phyloP scores from a whole-genome alignment of 2,113 vertebrate genomes.

The Ctenodactylus gundi region DNA sequence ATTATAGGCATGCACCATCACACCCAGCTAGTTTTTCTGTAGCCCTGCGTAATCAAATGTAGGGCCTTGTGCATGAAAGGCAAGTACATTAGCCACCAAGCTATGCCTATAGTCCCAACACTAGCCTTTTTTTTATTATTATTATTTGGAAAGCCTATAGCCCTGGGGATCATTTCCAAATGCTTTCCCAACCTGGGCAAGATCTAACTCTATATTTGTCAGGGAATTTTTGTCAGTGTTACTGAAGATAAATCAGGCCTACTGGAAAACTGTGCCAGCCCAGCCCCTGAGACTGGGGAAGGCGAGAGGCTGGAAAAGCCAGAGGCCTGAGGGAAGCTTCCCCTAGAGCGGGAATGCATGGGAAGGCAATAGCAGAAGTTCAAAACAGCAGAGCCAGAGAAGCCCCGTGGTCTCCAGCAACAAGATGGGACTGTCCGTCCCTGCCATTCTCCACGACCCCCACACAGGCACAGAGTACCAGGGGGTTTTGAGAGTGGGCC shows the following conservation, averaged over 20 bases:
- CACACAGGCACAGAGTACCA: background rate
- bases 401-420: rapidly evolving
- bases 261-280: background rate
- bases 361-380: background rate
- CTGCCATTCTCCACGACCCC: background rate
- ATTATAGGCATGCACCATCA: too few species aligned
- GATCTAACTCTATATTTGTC: background rate
- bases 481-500: background rate
- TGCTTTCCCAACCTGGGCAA: background rate
- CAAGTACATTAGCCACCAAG: too few species aligned
- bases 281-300: background rate
- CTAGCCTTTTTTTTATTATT: too few species aligned
- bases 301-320: background rate
- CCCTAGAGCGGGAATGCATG: background rate
- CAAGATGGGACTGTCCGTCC: background rate
- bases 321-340: too few species aligned
- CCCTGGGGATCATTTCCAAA: background rate
- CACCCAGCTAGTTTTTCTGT: too few species aligned
- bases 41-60: too few species aligned
- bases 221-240: background rate
- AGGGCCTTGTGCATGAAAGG: too few species aligned
- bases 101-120: too few species aligned
- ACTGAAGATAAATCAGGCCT: background rate
- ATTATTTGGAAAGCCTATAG: background rate
- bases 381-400: background rate